Evolutionary conservation across 2,888 invertebrate species (phyloP), one percentile per base, ranked within the genome.

Genomic region (Andrena haemorrhoa): DNA sequence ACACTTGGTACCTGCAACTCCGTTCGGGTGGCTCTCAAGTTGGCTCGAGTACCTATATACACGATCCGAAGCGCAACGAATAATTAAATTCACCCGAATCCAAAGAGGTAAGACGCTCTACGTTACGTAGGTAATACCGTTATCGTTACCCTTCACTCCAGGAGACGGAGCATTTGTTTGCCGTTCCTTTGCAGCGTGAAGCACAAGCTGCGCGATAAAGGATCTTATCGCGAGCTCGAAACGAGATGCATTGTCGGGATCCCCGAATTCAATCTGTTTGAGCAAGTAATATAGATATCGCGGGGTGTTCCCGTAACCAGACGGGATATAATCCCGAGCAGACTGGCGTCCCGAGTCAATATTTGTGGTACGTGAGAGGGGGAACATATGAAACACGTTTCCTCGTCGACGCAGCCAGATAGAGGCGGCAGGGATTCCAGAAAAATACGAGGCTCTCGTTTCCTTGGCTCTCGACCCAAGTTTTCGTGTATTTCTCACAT

Each of bases 271-370:
- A 75, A 83, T 87, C 83, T 69, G 75, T 75, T 80, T 60, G 41
- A 41, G 51, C 64, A 53, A 74, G 65, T 77, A 69, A 74, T 71
- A 60, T 63, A 68, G 75, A 75, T 56, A 56, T 72, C 49, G 74
- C 35, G 56, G 16, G 31, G 70, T 65, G 63, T 41, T 66, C 75
- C 75, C 61, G 72, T 75, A 75, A 83, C 70, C 84, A 77, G 86
- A 79, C 88, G 69, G 88, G 76, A 84, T 83, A 87, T 78, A 83
- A 73, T 79, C 86, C 84, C 69, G 81, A 56, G 75, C 75, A 69
- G 79, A 82, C 72, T 49, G 80, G 65, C 58, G 73, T 79, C 77
- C 77, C 85, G 47, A 85, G 87, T 88, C 85, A 88, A 88, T 87
- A 88, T 88, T 88, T 88, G 79, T 75, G 68, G 63, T 86, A 58